Conservation (phyloP, 2,113 vertebrate species). For the Cranoglanis bouderius region DNA sequence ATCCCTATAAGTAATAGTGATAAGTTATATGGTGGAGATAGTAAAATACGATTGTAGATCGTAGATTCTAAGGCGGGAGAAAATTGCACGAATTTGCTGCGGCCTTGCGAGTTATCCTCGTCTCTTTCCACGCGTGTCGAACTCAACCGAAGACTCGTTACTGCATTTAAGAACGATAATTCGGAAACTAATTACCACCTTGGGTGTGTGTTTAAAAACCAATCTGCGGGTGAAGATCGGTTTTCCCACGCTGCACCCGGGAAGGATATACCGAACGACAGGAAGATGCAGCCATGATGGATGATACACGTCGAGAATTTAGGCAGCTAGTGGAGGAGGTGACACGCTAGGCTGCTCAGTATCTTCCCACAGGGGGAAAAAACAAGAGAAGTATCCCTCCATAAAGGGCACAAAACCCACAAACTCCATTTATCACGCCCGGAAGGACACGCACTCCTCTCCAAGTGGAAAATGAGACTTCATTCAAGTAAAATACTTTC, state of each 20-base stretch:
- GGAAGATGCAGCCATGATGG: conserved; percentile 13
- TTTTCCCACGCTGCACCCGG: neutral
- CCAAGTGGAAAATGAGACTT: conserved; percentile 28
- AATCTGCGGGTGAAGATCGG: neutral
- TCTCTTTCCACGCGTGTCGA: neutral
- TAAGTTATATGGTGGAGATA: neutral
- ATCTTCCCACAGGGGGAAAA: neutral
- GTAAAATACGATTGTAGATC: neutral
- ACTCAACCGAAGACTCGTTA: neutral
- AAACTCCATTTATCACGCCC: neutral
- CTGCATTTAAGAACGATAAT: neutral
- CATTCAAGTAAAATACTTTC: conserved; percentile 8
- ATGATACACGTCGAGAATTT: neutral
- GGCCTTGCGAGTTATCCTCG: neutral
- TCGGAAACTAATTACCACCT: neutral
- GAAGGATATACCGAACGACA: neutral
- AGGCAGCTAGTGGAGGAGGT: neutral
- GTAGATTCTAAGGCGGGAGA: neutral
- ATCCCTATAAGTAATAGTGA: neutral
- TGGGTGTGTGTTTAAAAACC: neutral
- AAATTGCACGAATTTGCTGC: neutral
- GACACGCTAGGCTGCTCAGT: neutral
- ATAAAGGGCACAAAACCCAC: neutral
- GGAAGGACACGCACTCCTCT: neutral
- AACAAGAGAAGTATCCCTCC: neutral